Base-by-base conservation (phyloP, 2,113 vertebrate species). In the Chaetodon trifascialis region DNA sequence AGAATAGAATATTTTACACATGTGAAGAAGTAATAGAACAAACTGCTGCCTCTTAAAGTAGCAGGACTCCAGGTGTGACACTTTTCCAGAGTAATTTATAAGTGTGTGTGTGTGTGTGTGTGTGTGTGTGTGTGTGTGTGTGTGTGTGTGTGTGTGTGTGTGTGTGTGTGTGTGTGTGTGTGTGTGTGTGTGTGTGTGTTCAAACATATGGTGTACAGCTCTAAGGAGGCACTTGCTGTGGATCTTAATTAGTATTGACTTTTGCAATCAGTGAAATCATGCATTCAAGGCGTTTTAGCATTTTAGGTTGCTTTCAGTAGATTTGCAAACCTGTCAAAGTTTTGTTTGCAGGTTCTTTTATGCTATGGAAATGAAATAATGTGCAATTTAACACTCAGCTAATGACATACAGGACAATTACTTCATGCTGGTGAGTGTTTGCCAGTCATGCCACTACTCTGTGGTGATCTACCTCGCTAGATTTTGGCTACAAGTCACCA, bases 1-100 rank as follows among this genome's bases (percentile, higher is more conserved):
- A 80, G 60, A 72, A 40, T 47, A 65, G 19, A 69, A 76, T 60
- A 68, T 70, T 60, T 87, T 23, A 80, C 68, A 78, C 51, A 80
- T 66, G 49, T 52, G 30, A 44, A 46, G 44, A 63, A 7, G 25
- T 51, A 55, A 5, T 9, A 60, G 49, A 58, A 70, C 21, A 76
- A 87, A 66, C 62, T 65, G 47, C 65, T 55, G 30, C 10, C 7
- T 38, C 44, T 81, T 72, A 64, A 23, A 71, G 64, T 54, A 55
- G 34, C 2, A 14, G 30, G 46, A 73, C 60, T 64, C 4, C 70
- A 11, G 38, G 21, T 59, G 23, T 46, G 42, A 80, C 44, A 63
- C 25, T 59, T 59, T 23, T 47, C n/a, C 12, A 47, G 17, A 16
- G 66, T 60, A 34, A 58, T 16, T 47, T 23, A 23, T 23, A 47